phyloP scores from a whole-genome alignment of 2,797 vertebrate genomes.

The Manis crassicaudata region DNA sequence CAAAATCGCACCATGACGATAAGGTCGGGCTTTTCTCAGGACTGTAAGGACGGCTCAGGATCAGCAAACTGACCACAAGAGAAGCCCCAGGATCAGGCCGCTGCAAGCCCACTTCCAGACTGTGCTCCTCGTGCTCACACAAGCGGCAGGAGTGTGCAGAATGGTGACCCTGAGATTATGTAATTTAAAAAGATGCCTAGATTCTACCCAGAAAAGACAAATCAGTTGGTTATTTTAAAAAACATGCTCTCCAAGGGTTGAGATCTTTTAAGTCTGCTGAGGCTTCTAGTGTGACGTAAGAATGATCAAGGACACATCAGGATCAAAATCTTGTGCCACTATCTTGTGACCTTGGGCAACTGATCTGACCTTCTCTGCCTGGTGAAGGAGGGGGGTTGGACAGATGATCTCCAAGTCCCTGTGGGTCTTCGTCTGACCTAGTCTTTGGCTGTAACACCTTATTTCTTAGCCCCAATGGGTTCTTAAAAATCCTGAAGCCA shows the following conservation, averaged over 20 bases:
- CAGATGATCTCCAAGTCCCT: not conserved
- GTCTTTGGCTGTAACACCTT: not conserved
- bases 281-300: not conserved
- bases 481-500: not conserved
- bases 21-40: not conserved
- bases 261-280: not conserved
- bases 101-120: not conserved
- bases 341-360: not conserved
- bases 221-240: not conserved
- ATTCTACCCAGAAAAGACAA: not conserved
- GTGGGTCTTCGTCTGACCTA: not conserved
- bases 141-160: not conserved
- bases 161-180: not conserved
- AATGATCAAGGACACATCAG: not conserved
- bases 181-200: not conserved
- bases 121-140: not conserved
- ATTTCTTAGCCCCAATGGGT: not conserved
- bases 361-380: not conserved
- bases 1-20: not conserved
- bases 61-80: not conserved
- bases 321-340: not conserved
- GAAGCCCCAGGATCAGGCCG: not conserved
- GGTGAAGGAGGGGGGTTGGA: not conserved
- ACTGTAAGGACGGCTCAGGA: not conserved
- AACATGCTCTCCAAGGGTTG: not conserved